Percentiles rank a stretch among this genome's conserved stretches.
Evolutionary conservation across 1,140 invertebrate genomes (phyloP).

Genomic region (Hestina assimilis): DNA sequence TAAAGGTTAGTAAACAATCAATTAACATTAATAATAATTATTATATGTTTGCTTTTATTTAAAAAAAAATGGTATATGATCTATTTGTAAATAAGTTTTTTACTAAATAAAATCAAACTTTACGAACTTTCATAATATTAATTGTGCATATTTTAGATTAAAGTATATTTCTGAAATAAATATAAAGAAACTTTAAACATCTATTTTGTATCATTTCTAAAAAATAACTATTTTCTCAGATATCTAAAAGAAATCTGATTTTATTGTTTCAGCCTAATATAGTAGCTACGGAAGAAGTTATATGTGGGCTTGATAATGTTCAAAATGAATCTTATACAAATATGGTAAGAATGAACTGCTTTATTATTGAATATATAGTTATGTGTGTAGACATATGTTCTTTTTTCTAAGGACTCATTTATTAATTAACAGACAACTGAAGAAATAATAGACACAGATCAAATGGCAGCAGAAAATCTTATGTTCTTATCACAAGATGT

Average conservation of each 20-base stretch:
- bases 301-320: conserved; percentile 80
- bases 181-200: no score
- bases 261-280: conserved; percentile 75
- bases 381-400: no score
- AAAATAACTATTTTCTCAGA: no score
- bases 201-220: no score
- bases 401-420: no score
- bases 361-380: not conserved
- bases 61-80: no score
- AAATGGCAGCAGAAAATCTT: conserved; percentile 81
- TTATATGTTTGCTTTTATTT: not conserved
- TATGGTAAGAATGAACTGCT: conserved; percentile 53
- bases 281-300: conserved; percentile 82
- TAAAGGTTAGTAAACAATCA: conserved; percentile 55
- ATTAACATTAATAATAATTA: no score
- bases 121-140: not conserved
- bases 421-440: conserved; percentile 54
- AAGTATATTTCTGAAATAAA: no score
- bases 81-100: not conserved
- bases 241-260: not conserved
- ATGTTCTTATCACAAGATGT: conserved; percentile 80
- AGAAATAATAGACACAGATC: conserved; percentile 77
- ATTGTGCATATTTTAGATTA: no score
- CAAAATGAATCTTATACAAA: conserved; percentile 55
- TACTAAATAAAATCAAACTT: not conserved